A percentile compares a stretch with the other conserved stretches of the same genome.
Evolutionary conservation across 2,888 invertebrate species (phyloP).

Genomic region (Dasypogon diadema): DNA sequence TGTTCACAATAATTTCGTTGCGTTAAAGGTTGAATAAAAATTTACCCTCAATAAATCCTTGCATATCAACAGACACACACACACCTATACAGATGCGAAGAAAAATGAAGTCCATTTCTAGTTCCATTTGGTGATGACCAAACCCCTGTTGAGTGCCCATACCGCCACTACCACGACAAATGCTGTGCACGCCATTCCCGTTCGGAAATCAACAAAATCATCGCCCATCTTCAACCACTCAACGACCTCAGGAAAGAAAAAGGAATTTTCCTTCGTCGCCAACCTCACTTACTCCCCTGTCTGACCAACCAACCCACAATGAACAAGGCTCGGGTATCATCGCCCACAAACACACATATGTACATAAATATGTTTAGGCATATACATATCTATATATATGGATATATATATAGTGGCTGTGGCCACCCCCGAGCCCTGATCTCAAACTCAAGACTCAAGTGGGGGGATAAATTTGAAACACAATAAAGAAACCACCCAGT

Average conservation of each 20-base stretch:
- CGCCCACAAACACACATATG: slow-evolving; percentile 37
- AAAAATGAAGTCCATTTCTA: slow-evolving; percentile 48
- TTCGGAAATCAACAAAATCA: slow-evolving; percentile 50
- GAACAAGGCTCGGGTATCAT: slow-evolving; percentile 33
- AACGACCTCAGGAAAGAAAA: slow-evolving; percentile 45
- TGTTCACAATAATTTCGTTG: slow-evolving; percentile 38
- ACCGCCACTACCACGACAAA: not conserved
- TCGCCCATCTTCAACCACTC: slow-evolving; percentile 50
- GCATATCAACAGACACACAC: slow-evolving; percentile 37
- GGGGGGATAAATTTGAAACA: slow-evolving; percentile 43
- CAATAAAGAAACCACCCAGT: slow-evolving; percentile 47
- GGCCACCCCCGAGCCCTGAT: slow-evolving; percentile 38
- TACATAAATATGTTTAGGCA: too few species aligned
- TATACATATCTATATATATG: too few species aligned
- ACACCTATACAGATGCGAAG: slow-evolving; percentile 5
- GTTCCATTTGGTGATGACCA: slow-evolving; percentile 47
- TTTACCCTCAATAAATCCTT: slow-evolving; percentile 51
- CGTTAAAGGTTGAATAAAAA: slow-evolving; percentile 48
- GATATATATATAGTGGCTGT: not conserved
- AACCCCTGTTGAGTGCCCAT: slow-evolving; percentile 3
- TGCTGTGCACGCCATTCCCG: slow-evolving; percentile 12
- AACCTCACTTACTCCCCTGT: not conserved
- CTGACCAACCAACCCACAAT: slow-evolving; percentile 29
- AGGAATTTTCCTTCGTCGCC: slow-evolving; percentile 22
- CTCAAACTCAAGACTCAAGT: slow-evolving; percentile 27